Base-by-base conservation (phyloP, 2,113 vertebrate genomes). In the Mellivora capensis region DNA sequence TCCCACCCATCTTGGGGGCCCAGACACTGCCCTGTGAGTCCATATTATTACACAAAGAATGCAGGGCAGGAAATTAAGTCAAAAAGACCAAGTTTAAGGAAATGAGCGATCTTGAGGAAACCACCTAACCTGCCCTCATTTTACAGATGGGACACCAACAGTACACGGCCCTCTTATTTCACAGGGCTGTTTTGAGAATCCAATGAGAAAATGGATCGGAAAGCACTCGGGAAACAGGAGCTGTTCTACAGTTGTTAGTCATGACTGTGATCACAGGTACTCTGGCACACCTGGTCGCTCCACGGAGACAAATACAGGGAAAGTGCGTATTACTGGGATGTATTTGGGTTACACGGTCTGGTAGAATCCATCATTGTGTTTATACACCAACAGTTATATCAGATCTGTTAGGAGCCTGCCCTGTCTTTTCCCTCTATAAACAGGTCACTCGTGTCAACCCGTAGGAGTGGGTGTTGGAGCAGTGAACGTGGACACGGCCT, bases 151-250 rank as follows among this genome's bases (percentile, higher is more conserved):
- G 80, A 74, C 82, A 21, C 39, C 23, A 6, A 31, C 1, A 39
- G 83, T 0, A 34, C 76, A 27, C 47, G 44, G 21, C 79, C 57
- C 69, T 71, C 71, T 21, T 23, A 31, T 29, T 34, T 61, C 69
- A 54, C 34, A 7, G 23, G 21, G 42, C 9, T 74, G n/a, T 39
- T 74, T 34, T 77, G 49, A 87, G 49, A 90, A 72, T 72, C 64
- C 84, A 91, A 79, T 67, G 10, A n/a, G 83, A 83, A 89, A 62
- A 84, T 4, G 0, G 31, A 85, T 74, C 47, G 94, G 37, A 34
- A 57, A 81, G 87, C 25, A 54, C 59, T 93, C 27, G 11, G 49
- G 39, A 52, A 90, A 77, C 57, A 76, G 67, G 52, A 93, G 62
- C 52, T 15, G 67, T 27, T 42, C 4, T 2, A 1, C 0, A 42